Conservation (phyloP, 2,113 vertebrate species). For the Sialia sialis region DNA sequence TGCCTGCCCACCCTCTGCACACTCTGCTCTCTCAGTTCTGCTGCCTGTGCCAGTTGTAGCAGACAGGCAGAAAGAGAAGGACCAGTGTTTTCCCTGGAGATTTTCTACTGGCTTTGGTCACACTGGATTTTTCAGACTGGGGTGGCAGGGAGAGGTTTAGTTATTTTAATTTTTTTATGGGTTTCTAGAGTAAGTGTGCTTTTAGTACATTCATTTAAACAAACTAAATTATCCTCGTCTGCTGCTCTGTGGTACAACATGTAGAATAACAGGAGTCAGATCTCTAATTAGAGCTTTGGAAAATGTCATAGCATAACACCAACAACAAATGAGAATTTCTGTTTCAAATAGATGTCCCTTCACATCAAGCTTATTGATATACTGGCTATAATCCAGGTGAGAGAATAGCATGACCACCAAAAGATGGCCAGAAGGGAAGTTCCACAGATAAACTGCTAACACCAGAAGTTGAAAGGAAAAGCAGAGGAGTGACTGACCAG, state of each 20-base stretch:
- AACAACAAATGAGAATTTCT: background rate
- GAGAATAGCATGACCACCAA: accelerated
- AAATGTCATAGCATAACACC: background rate
- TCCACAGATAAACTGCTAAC: background rate
- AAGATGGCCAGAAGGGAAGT: background rate
- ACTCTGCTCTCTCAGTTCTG: background rate
- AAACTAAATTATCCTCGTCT: background rate
- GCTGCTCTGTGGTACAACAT: background rate
- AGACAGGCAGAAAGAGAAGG: background rate
- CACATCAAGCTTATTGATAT: background rate
- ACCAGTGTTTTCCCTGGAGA: background rate
- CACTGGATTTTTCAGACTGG: background rate
- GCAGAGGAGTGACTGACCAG: constrained; percentile 65
- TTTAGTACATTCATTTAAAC: background rate
- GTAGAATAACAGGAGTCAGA: background rate
- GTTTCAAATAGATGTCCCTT: background rate
- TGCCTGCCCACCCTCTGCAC: background rate
- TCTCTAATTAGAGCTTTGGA: background rate
- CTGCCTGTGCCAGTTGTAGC: accelerated
- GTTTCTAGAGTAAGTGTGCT: background rate
- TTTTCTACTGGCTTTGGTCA: background rate
- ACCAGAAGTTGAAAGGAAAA: background rate
- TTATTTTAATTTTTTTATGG: background rate
- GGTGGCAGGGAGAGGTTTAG: too few relatives aligned
- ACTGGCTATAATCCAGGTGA: background rate